Percentiles rank a stretch among this genome's conserved stretches.
Conservation (phyloP, 1,140 invertebrate species). For the Paralvinella palmiformis region DNA sequence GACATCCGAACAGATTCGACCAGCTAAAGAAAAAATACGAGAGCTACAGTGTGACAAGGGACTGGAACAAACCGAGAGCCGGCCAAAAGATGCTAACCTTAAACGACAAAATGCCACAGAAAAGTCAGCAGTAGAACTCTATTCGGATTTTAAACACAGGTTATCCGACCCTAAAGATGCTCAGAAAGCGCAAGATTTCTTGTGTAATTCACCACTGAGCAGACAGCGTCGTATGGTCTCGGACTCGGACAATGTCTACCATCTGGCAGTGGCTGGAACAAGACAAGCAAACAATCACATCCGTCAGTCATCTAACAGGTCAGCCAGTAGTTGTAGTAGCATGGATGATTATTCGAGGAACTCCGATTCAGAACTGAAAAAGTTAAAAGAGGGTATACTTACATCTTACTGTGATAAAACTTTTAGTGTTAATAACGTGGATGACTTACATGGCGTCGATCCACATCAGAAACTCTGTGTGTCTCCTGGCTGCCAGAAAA, state of each 20-base stretch:
- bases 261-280: slow-evolving; percentile 48
- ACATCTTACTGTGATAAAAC: slow-evolving; percentile 75
- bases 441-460: background rate
- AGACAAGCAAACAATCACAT: slow-evolving; percentile 43
- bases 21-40: slow-evolving; percentile 23
- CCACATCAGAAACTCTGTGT: background rate
- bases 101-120: background rate
- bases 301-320: slow-evolving; percentile 10
- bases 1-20: slow-evolving; percentile 36
- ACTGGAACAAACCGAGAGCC: slow-evolving; percentile 57
- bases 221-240: background rate
- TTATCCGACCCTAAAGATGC: background rate
- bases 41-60: background rate
- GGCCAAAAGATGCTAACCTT: slow-evolving; percentile 60
- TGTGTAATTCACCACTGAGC: background rate
- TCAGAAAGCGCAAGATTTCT: background rate
- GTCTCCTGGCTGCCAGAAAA: background rate
- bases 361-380: slow-evolving; percentile 71
- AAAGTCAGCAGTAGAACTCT: background rate
- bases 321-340: slow-evolving; percentile 53
- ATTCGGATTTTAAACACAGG: background rate
- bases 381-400: slow-evolving; percentile 76
- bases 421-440: slow-evolving; percentile 24
- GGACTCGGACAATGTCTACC: background rate
- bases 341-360: slow-evolving; percentile 55